Evolutionary conservation across 2,113 vertebrate genomes (phyloP).

Genomic region (Calidris pugnax): DNA sequence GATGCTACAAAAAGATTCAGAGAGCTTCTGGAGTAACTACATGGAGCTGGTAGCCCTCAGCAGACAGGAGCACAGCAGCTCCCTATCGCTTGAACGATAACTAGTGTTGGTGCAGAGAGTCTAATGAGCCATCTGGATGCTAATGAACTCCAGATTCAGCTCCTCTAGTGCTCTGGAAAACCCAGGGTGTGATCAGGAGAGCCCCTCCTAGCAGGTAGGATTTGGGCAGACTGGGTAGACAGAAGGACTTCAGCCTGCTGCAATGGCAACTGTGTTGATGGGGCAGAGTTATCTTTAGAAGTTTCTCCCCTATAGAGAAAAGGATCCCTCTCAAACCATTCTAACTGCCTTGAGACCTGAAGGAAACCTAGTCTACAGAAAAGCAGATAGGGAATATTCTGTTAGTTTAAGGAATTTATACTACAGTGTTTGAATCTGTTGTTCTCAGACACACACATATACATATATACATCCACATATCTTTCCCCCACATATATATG

Average conservation of each 20-base stretch:
- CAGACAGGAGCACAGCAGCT: neutral
- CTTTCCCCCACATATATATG: too few species aligned
- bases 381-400: neutral
- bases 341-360: neutral
- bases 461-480: too few species aligned
- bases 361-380: neutral
- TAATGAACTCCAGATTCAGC: neutral
- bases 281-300: neutral
- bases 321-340: neutral
- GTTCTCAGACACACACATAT: neutral
- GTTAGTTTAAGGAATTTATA: neutral
- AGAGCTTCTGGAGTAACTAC: neutral
- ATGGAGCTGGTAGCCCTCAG: neutral
- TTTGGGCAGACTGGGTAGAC: neutral
- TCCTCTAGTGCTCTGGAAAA: neutral
- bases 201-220: neutral
- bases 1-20: neutral
- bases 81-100: neutral
- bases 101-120: neutral
- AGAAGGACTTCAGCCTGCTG: neutral
- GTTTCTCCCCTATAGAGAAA: fast-evolving
- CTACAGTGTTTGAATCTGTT: neutral
- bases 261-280: neutral
- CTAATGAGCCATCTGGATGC: neutral
- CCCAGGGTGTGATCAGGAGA: neutral